phyloP scores from a whole-genome alignment of 2,888 invertebrate species.

The Erpobdella octoculata region DNA sequence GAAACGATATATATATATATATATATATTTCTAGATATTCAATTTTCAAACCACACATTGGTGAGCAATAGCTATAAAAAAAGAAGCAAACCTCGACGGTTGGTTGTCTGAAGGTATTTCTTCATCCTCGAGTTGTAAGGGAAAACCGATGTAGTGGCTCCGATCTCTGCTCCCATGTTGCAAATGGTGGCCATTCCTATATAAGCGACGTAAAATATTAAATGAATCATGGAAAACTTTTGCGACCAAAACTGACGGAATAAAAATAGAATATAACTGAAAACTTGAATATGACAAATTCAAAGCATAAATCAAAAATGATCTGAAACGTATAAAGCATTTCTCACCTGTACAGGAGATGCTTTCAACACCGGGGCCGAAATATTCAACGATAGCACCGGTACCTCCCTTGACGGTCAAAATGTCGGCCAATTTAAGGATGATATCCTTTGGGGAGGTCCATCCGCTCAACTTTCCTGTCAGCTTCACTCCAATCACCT shows the following conservation, averaged over 20 bases:
- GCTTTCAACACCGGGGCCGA: constrained; percentile 91
- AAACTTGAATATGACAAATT: too few relatives aligned
- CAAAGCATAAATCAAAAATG: not conserved
- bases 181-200: constrained; percentile 92
- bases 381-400: constrained; percentile 96
- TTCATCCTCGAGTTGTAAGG: constrained; percentile 92
- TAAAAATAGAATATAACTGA: too few relatives aligned
- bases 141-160: constrained; percentile 94
- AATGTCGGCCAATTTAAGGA: constrained; percentile 88
- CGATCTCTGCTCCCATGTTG: constrained; percentile 99
- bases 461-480: constrained; percentile 89
- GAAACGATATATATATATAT: too few relatives aligned
- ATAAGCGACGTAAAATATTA: too few relatives aligned
- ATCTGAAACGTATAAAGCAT: too few relatives aligned
- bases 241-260: not conserved
- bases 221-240: not conserved
- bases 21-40: too few relatives aligned
- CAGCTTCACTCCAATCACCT: constrained; percentile 86
- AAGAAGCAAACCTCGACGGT: constrained; percentile 48
- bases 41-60: too few relatives aligned
- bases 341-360: constrained; percentile 89
- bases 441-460: constrained; percentile 98
- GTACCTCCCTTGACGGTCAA: constrained; percentile 98
- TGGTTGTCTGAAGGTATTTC: constrained; percentile 81
- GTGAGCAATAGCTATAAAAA: too few relatives aligned